Evolutionary conservation across 2,113 vertebrate genomes (phyloP).

Genomic region (Halichoeres trimaculatus): DNA sequence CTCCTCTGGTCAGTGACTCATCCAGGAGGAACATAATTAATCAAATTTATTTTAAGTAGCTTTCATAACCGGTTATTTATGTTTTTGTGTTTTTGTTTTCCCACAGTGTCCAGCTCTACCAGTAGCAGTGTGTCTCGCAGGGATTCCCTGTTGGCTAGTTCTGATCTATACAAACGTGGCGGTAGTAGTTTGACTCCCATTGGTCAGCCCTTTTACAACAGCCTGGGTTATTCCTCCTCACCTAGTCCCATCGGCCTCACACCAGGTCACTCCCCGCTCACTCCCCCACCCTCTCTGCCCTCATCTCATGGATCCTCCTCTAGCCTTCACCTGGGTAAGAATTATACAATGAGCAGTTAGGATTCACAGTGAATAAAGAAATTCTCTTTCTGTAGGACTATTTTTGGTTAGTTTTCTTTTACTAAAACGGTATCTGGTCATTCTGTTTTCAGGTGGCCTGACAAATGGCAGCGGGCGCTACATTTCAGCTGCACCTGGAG

Average conservation of each 20-base stretch:
- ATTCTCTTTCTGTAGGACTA: not conserved
- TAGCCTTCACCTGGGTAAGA: slow-evolving; percentile 95
- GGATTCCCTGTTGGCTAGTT: slow-evolving; percentile 95
- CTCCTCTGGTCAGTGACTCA: slow-evolving; percentile 89
- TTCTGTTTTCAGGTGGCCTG: slow-evolving; percentile 87
- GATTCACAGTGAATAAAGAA: not conserved
- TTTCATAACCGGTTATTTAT: slow-evolving; percentile 68
- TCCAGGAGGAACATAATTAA: not conserved
- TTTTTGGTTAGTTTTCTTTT: too few species aligned
- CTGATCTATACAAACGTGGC: slow-evolving; percentile 96
- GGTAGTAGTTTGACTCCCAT: slow-evolving; percentile 97
- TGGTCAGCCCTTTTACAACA: slow-evolving; percentile 98
- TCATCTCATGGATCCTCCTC: slow-evolving; percentile 98
- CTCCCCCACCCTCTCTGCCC: slow-evolving; percentile 94
- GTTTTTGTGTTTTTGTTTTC: slow-evolving; percentile 53
- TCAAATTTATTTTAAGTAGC: not conserved
- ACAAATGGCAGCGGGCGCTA: slow-evolving; percentile 97
- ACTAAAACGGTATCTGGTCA: not conserved
- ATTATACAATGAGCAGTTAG: not conserved
- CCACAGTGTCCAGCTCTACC: slow-evolving; percentile 94
- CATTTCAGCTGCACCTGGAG: slow-evolving; percentile 97
- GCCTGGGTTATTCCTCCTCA: slow-evolving; percentile 98
- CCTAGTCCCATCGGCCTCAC: slow-evolving; percentile 98
- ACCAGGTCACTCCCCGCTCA: slow-evolving; percentile 96
- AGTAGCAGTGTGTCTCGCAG: slow-evolving; percentile 96